Evolutionary conservation across 2,113 vertebrate species (phyloP), one percentile per base, ranked within the genome.

Genomic region (Pachycephala philippinensis): DNA sequence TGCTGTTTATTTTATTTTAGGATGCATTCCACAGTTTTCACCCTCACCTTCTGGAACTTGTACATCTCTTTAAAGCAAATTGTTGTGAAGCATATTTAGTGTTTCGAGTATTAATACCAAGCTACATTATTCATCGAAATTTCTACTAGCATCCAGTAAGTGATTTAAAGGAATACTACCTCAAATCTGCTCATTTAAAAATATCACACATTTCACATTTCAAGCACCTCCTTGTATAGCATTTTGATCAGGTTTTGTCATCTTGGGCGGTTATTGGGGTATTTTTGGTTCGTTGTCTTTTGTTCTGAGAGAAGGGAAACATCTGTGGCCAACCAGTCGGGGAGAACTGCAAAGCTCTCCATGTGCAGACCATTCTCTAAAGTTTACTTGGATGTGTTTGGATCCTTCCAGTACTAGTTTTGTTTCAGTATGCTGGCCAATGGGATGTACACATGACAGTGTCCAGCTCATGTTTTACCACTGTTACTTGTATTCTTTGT

Each of bases 1-100:
- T 91, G 65, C 44, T 94, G 87, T 91, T 96, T 93, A 69, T 77
- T 91, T 91, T 90, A 93, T 95, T 96, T 91, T 88, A 66, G 50
- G 22, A 94, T 74, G 52, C 6, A 1, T 76, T 96, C 90, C 39
- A 87, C 57, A 76, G 59, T 85, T 88, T 96, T 63, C 85, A 93
- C 54, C 59, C 81, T 96, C 71, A 94, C 74, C 65, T 96, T 90
- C 93, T 95, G 93, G 93, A 95, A 93, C 68, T 76, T 93, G 87
- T 69, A 30, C 39, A 40, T 95, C 33, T 87, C 82, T 95, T 76
- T 87, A 89, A 94, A 78, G 28, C 4, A 86, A 87, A 83, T 61
- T 83, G 42, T 69, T 61, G 21, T 90, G 61, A 35, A 87, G 47
- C 63, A 63, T 76, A 77, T 83, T 88, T 86, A 87, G 39, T 66